These are phyloP conservation scores for Anniella stebbinsi DNA, from an alignment of 2,797 vertebrate genomes.

Conservation along the genomic window DNA sequence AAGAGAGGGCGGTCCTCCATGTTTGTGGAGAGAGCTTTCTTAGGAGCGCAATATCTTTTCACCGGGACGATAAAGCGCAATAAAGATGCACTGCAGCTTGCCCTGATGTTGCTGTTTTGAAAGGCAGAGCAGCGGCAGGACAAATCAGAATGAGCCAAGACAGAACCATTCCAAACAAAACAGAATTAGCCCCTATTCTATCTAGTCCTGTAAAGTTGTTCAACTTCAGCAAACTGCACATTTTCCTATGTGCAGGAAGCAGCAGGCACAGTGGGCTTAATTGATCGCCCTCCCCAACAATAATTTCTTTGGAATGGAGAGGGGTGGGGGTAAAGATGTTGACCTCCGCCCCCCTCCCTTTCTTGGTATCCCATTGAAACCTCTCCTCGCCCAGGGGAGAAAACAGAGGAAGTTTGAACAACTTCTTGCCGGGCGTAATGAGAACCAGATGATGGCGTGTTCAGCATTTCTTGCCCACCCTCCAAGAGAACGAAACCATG, in stretches of 20 bases:
- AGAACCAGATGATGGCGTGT: conserved; percentile 76
- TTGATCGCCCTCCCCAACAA: background rate
- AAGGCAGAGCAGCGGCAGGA: too few relatives aligned
- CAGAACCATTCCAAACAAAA: background rate
- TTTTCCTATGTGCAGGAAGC: background rate
- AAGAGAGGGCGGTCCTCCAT: too few relatives aligned
- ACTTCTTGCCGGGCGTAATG: conserved; percentile 77
- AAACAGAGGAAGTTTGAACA: conserved; percentile 48
- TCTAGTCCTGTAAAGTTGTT: background rate
- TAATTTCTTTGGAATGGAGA: background rate
- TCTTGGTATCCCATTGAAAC: background rate
- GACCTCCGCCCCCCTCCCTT: conserved; percentile 14
- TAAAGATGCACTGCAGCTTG: too few relatives aligned
- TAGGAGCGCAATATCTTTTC: too few relatives aligned
- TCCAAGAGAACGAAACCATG: background rate
- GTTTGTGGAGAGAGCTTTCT: too few relatives aligned
- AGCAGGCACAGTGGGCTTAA: background rate
- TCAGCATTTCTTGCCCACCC: conserved; percentile 32
- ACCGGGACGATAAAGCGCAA: background rate
- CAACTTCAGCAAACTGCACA: too few relatives aligned
- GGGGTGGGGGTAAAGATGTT: background rate
- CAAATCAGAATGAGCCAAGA: too few relatives aligned
- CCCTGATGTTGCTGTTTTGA: background rate
- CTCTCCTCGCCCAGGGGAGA: background rate
- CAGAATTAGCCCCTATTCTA: background rate